These are phyloP conservation scores for Apis mellifera DNA, from an alignment of 1,140 invertebrate species.

Conservation along the genomic window DNA sequence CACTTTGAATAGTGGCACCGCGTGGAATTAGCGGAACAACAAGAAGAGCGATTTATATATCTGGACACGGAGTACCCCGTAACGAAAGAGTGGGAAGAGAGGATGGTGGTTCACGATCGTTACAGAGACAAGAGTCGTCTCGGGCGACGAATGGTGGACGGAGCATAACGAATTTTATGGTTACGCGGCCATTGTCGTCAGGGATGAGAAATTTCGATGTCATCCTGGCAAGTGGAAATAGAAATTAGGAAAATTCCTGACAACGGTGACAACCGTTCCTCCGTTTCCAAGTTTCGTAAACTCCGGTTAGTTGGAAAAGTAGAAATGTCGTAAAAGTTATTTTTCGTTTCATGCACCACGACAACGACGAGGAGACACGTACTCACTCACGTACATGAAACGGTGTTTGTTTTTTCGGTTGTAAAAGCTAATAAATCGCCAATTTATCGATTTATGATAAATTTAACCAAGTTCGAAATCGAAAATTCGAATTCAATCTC, in stretches of 20 bases:
- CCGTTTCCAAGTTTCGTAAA: background rate
- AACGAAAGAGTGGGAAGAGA: background rate
- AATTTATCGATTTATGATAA: constrained; percentile 23
- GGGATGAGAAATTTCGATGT: constrained; percentile 22
- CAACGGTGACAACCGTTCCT: background rate
- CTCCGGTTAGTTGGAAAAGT: background rate
- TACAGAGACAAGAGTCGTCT: background rate
- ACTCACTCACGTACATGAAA: too few species aligned
- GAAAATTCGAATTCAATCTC: too few species aligned
- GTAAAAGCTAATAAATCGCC: constrained; percentile 19
- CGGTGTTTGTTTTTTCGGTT: background rate
- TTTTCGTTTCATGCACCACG: background rate
- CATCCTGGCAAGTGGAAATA: constrained; percentile 13
- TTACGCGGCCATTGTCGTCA: background rate
- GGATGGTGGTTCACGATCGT: background rate
- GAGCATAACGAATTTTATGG: constrained; percentile 1
- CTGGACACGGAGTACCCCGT: background rate
- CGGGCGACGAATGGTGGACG: background rate
- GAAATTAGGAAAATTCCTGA: constrained; percentile 12
- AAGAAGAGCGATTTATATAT: background rate
- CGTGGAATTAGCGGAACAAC: background rate
- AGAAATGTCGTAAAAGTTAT: constrained; percentile 17
- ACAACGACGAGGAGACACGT: too few species aligned
- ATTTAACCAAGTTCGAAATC: too few species aligned
- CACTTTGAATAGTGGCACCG: too few species aligned